Conservation (phyloP, 2,113 vertebrate species). For the Orycteropus afer region DNA sequence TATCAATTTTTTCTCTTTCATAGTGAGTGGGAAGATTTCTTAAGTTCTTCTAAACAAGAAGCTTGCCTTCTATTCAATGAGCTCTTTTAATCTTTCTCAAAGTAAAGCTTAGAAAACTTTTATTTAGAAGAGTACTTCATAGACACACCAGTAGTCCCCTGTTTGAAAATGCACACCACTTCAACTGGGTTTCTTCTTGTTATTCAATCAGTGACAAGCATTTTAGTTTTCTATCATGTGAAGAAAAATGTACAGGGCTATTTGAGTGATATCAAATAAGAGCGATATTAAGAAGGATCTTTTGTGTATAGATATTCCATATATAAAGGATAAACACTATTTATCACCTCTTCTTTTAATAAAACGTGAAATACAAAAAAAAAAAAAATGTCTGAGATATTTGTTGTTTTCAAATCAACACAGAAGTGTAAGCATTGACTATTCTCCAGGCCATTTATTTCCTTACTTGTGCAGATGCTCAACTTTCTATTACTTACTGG, state of each 20-base stretch:
- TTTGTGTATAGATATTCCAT: neutral
- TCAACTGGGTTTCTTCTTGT: neutral
- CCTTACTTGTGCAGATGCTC: neutral
- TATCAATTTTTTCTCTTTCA: constrained; percentile 35
- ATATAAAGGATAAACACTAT: neutral
- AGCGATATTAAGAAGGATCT: neutral
- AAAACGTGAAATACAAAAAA: constrained; percentile 11
- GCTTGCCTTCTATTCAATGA: neutral
- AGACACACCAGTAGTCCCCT: neutral
- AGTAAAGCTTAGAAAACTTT: constrained; percentile 56
- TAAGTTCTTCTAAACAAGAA: constrained; percentile 48
- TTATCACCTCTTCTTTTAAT: neutral
- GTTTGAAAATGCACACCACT: constrained; percentile 29
- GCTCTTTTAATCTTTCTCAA: constrained; percentile 52
- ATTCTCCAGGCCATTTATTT: neutral
- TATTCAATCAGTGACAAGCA: neutral
- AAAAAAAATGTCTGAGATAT: neutral
- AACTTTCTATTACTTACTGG: neutral
- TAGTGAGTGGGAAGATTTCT: constrained; percentile 34
- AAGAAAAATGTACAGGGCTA: neutral
- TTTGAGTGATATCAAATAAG: neutral
- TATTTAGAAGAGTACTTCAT: constrained; percentile 55
- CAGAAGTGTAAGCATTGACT: neutral
- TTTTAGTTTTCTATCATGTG: neutral
- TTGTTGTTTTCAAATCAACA: neutral